Conservation (phyloP, 1,140 invertebrate species). For the Drosophila lini region DNA sequence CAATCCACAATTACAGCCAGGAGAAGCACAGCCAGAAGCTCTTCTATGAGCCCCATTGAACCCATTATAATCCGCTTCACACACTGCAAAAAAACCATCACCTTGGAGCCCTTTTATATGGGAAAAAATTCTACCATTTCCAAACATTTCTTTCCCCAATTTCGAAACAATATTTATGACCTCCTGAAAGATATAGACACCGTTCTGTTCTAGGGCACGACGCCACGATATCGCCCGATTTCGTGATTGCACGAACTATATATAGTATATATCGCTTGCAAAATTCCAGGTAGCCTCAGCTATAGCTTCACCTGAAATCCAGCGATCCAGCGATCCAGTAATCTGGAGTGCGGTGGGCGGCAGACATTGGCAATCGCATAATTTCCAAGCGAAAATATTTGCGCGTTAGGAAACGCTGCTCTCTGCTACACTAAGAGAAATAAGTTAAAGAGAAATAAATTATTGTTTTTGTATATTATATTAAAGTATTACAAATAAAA, state of each 20-base stretch:
- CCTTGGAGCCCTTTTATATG: conserved; percentile 24
- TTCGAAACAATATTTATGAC: conserved; percentile 6
- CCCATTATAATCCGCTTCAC: conserved; percentile 14
- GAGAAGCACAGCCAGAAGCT: neutral
- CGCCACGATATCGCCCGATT: conserved; percentile 1
- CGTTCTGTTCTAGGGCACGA: conserved; percentile 22
- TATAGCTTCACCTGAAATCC: neutral
- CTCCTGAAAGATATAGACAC: neutral
- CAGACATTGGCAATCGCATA: conserved; percentile 35
- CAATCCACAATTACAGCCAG: neutral
- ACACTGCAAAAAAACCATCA: conserved; percentile 9
- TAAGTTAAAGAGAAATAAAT: too few relatives aligned
- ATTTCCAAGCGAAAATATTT: conserved; percentile 47
- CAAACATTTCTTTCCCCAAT: neutral
- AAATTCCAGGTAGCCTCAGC: conserved; percentile 18
- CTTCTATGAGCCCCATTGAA: neutral
- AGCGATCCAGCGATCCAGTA: neutral
- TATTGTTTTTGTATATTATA: too few relatives aligned
- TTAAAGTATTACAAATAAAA: too few relatives aligned
- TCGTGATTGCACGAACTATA: conserved; percentile 11
- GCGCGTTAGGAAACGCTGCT: conserved; percentile 68
- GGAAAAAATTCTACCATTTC: neutral
- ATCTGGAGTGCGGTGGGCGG: conserved; percentile 11
- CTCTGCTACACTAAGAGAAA: neutral
- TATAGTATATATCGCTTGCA: conserved; percentile 11